A percentile compares a stretch with the other conserved stretches of the same genome.
phyloP scores from a whole-genome alignment of 2,113 vertebrate genomes.

The Corvus moneduloides region DNA sequence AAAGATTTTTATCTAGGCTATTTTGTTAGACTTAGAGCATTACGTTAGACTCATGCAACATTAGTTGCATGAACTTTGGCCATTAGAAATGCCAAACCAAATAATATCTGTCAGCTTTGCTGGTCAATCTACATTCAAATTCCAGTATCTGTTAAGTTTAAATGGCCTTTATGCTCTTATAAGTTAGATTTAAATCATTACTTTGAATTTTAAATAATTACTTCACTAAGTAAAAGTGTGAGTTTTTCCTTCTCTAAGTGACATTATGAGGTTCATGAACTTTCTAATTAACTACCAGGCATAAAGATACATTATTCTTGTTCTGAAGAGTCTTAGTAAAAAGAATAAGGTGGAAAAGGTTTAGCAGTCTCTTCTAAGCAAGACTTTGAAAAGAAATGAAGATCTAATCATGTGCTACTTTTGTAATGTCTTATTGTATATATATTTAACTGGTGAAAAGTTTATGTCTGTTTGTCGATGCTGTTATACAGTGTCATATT shows the following conservation, averaged over 20 bases:
- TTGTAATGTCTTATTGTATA: neutral
- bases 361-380: neutral
- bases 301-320: slow-evolving; percentile 31
- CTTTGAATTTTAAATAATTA: slow-evolving; percentile 38
- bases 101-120: neutral
- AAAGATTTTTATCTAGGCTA: neutral
- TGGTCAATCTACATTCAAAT: neutral
- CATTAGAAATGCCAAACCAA: neutral
- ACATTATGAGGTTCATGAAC: slow-evolving; percentile 44
- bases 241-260: slow-evolving; percentile 55
- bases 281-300: slow-evolving; percentile 56
- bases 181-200: slow-evolving; percentile 38
- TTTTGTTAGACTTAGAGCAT: neutral
- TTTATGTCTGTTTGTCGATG: neutral
- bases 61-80: neutral
- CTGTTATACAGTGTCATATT: neutral
- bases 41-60: neutral
- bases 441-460: neutral
- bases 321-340: slow-evolving; percentile 38
- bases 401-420: neutral
- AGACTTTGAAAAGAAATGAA: slow-evolving; percentile 2
- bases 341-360: slow-evolving; percentile 12
- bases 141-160: neutral
- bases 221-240: slow-evolving; percentile 39
- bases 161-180: slow-evolving; percentile 23